Evolutionary conservation across 1,140 invertebrate genomes (phyloP), one percentile per base, ranked within the genome.

Genomic region (Chironomus striatipennis): DNA sequence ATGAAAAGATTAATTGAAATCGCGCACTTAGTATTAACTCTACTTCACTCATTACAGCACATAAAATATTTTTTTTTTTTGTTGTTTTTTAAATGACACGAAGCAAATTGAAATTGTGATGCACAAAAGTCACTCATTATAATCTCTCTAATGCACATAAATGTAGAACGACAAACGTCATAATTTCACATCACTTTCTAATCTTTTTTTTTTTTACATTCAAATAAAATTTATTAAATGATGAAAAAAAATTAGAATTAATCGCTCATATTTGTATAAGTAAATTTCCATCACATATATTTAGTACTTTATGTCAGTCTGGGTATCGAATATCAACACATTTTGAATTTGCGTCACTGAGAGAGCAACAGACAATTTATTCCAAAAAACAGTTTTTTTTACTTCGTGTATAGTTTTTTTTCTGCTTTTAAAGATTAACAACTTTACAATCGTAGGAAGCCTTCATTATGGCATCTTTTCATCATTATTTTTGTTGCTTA

Each of bases 341-440:
- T 20, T 70, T 70, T 70, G 65, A 70, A 70, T 20, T 70, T 70
- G 65, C 65, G 65, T 70, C 65, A 70, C 18, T n/a, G n/a, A n/a
- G 10, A 18, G 65, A 70, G 65, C 17, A 67, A n/a, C 64, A 70
- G 8, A 70, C 65, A 70, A 70, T 20, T 70, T 70, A 70, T 70
- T 70, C 18, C 9, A 57, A 57, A 57, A 57, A 12, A 57, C 47
- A 5, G n/a, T 57, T 57, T 47, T 47, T 57, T 57, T 57, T n/a
- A 57, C 12, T 70, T 21, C 18, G 65, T 21, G 65, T 70, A 34
- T 34, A 34, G 24, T 34, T 34, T 34, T 34, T 34, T 34, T 34
- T 5, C 24, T 34, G 20, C 18, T 70, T 70, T 18, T 21, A 70
- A 70, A 70, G 47, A 57, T 57, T 57, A 57, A 57, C 47, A 57